Evolutionary conservation across 2,888 invertebrate species (phyloP), one percentile per base, ranked within the genome.

Genomic region (Onthophagus sagittarius): DNA sequence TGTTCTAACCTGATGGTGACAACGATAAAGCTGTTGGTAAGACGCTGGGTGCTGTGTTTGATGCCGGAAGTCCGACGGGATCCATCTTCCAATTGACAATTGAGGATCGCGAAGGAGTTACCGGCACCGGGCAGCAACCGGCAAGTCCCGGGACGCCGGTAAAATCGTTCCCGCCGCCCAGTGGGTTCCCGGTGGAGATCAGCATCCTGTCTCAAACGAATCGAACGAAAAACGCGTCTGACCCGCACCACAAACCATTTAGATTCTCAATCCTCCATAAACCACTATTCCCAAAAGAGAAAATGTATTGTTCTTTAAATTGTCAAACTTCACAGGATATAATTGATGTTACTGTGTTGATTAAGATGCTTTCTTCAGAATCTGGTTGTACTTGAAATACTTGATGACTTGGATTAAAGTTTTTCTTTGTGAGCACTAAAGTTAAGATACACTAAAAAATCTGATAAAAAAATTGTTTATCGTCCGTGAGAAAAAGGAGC

Each of bases 151-250:
- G 82, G 75, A 85, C 84, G 78, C 83, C 84, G 76, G 85, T 82
- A 81, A 85, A 86, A 77, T 86, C 86, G 83, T 83, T 84, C 78
- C 84, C 84, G 88, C 83, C 88, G 85, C 88, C 87, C 84, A 88
- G 87, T 85, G 88, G 86, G 86, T 87, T 88, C 86, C 89, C 89
- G 82, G 83, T 90, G 83, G 90, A 90, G 87, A 90, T 90, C 88
- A 90, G 89, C 90, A 90, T 90, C 80, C 83, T 83, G 84, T 15
- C 72, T 70, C 71, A 67, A 65, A 14, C 62, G n/a, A n/a, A 62
- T 11, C 23, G 6, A 53, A 14, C 63, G 70, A 53, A 53, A 53
- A 53, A 53, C 39, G 7, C 39, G 7, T 53, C 39, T 53, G 9
- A 67, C 67, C 23, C 67, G 67, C 67, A 67, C 65, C 23, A 65